Evolutionary conservation across 2,113 vertebrate species (phyloP).

Genomic region (Siniperca chuatsi): DNA sequence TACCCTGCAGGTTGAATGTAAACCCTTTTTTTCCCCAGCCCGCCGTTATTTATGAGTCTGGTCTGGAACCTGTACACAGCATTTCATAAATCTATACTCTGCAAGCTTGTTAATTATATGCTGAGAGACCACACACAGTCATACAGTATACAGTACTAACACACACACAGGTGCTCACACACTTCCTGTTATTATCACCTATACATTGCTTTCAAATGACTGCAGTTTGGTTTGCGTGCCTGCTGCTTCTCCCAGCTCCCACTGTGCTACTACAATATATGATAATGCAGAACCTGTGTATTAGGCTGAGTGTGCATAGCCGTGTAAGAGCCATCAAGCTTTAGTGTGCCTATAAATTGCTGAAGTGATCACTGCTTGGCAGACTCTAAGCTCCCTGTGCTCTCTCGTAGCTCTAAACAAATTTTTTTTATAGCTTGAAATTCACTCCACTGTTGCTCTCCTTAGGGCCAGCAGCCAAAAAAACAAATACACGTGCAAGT

Average conservation of each 20-base stretch:
- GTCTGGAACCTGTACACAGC: conserved; percentile 33
- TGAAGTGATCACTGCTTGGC: conserved; percentile 73
- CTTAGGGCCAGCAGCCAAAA: conserved; percentile 25
- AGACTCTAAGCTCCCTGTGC: conserved; percentile 60
- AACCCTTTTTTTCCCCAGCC: conserved; percentile 21
- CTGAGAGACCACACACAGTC: conserved; percentile 62
- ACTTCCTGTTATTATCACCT: conserved; percentile 34
- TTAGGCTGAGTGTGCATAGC: conserved; percentile 59
- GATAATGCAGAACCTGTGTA: conserved; percentile 49
- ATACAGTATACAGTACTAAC: conserved; percentile 11
- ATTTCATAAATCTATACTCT: conserved; percentile 60
- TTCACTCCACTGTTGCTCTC: conserved; percentile 46
- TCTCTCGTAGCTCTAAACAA: conserved; percentile 60
- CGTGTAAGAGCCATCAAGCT: conserved; percentile 57
- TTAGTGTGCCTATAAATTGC: conserved; percentile 72
- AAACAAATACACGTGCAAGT: conserved; percentile 39
- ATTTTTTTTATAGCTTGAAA: conserved; percentile 70
- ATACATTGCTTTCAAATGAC: conserved; percentile 31
- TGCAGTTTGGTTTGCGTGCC: conserved; percentile 23
- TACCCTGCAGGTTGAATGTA: conserved; percentile 29
- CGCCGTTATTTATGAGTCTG: conserved; percentile 59
- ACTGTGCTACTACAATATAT: conserved; percentile 34
- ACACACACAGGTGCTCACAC: conserved; percentile 29
- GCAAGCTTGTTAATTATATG: conserved; percentile 31
- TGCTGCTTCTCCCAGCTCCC: conserved; percentile 29